phyloP scores from a whole-genome alignment of 1,140 invertebrate species.

The Wiebesia pumilae region DNA sequence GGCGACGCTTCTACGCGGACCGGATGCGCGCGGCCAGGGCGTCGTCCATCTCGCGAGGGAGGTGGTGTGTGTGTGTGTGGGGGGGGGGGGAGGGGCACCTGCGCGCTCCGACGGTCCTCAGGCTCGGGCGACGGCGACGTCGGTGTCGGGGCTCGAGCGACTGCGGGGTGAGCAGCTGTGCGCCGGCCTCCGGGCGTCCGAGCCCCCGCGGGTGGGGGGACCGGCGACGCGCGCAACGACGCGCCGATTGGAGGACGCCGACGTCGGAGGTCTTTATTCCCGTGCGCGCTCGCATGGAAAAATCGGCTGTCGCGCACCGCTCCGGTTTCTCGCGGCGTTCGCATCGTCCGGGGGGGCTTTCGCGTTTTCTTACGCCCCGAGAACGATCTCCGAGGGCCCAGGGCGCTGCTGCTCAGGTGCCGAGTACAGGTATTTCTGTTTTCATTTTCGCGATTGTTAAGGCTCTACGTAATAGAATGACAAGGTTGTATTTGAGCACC shows the following conservation, averaged over 20 bases:
- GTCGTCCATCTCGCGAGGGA: background rate
- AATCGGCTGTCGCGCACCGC: no score
- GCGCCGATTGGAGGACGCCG: background rate
- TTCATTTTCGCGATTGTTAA: no score
- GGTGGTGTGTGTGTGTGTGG: background rate
- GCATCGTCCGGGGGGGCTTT: no score
- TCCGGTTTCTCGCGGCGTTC: no score
- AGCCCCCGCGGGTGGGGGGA: background rate
- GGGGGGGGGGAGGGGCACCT: background rate
- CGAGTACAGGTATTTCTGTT: no score
- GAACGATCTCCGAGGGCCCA: no score
- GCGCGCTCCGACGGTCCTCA: no score
- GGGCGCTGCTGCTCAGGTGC: no score
- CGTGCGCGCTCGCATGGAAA: background rate
- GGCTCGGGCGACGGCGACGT: background rate
- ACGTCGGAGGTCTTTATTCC: background rate
- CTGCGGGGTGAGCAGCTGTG: slow-evolving; percentile 3
- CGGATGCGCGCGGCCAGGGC: background rate
- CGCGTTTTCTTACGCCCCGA: no score
- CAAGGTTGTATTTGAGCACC: no score
- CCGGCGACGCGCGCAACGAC: slow-evolving; percentile 5
- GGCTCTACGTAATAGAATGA: no score
- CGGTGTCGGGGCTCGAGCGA: slow-evolving; percentile 2
- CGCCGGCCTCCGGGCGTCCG: background rate
- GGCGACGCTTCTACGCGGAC: background rate